Base-by-base conservation (phyloP, 2,113 vertebrate genomes). In the Campylomormyrus numenius region DNA sequence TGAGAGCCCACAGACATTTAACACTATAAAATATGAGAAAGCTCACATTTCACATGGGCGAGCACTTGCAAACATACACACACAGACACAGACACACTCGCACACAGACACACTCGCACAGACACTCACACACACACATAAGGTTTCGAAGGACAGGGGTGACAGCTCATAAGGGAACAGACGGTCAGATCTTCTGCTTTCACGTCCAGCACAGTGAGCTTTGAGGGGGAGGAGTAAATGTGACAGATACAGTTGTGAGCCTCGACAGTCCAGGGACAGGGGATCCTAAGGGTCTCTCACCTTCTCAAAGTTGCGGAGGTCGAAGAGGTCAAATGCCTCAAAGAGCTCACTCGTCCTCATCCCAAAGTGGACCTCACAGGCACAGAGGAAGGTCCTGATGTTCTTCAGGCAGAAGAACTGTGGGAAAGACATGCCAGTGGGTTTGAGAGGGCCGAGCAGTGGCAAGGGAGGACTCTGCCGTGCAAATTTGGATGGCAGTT, bases 351-450 rank as follows among this genome's bases (percentile, higher is more conserved):
- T 98, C 93, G 97, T 96, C 45, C 95, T 97, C 48, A 99, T 95
- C 31, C 97, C 94, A 0, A 99, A 98, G 15, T 95, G 97, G 56
- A 97, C 96, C 0, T 95, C 95, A 85, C 98, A 98, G 31, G 95
- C 93, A 0, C 91, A 92, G 49, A 99, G 94, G 94, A 99, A 99
- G 2, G 95, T 98, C 1, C 98, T 96, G 92, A 99, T 99, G 92
- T 99, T 99, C 95, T 98, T 98, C 92, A 99, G 96, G 91, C 98
- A 99, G 88, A 99, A 94, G 92, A 99, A 99, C 98, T 99, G 91
- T 0, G 92, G 50, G 50, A 53, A 17, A 89, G 35, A 39, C 58
- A 83, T 7, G 10, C 13, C 50, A 10, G 49, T 35, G 8, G 5
- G 66, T 24, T 84, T 1, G 11, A 8, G 80, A 24, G 19, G 24